Conservation (phyloP, 2,888 invertebrate species). For the Trichacis sp. region DNA sequence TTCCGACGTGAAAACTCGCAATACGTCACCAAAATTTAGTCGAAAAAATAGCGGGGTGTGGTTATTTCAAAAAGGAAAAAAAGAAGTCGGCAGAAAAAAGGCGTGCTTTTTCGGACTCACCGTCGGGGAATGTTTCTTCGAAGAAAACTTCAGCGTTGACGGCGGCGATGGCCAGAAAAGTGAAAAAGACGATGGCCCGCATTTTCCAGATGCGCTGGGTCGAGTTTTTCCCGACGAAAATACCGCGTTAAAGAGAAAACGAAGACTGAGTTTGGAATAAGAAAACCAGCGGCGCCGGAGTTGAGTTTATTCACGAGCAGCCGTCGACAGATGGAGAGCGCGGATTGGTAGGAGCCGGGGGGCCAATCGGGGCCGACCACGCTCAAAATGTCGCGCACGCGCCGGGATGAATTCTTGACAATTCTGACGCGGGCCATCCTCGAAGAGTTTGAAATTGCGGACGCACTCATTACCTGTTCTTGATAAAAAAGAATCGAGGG, state of each 20-base stretch:
- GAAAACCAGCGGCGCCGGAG: slow-evolving; percentile 44
- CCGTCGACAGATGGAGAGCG: slow-evolving; percentile 77
- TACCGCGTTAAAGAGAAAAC: slow-evolving; percentile 60
- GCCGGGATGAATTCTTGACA: not conserved
- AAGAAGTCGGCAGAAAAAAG: not conserved
- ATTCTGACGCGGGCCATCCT: no score
- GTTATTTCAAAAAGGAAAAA: not conserved
- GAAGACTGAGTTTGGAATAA: slow-evolving; percentile 54
- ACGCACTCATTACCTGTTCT: no score
- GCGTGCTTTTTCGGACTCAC: slow-evolving; percentile 71
- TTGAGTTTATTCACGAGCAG: slow-evolving; percentile 17
- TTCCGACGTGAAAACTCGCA: not conserved
- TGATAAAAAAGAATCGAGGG: no score
- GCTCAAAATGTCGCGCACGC: not conserved
- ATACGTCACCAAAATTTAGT: not conserved
- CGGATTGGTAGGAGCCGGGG: slow-evolving; percentile 71
- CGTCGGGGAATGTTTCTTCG: slow-evolving; percentile 84
- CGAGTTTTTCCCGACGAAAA: slow-evolving; percentile 54
- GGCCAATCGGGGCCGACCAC: slow-evolving; percentile 71
- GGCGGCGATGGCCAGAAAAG: slow-evolving; percentile 74
- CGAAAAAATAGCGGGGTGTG: not conserved
- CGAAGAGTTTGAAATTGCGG: no score
- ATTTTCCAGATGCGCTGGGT: slow-evolving; percentile 63
- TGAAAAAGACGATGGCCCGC: slow-evolving; percentile 73
- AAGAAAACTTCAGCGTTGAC: slow-evolving; percentile 79